Evolutionary conservation across 2,888 invertebrate genomes (phyloP).

Genomic region (Callyntrura sp.): DNA sequence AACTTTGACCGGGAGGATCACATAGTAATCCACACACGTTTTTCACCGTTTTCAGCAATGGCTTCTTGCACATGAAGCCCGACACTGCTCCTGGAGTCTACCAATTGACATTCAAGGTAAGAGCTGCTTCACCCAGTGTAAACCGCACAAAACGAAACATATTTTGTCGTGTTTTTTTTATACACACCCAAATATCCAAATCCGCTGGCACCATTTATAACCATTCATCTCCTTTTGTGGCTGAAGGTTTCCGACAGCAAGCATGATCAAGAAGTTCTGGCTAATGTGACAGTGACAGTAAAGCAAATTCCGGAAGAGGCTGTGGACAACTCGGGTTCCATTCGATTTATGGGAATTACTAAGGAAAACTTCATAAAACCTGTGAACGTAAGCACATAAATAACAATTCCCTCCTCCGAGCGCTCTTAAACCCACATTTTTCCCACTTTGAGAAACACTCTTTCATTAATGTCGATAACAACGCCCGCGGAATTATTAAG

Average conservation of each 20-base stretch:
- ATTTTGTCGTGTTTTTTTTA: too few relatives aligned
- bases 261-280: conserved; percentile 88
- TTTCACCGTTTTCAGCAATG: conserved; percentile 92
- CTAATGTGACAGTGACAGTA: conserved; percentile 94
- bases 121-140: background rate
- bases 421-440: too few relatives aligned
- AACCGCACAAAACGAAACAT: too few relatives aligned
- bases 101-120: conserved; percentile 88
- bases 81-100: conserved; percentile 90
- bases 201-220: too few relatives aligned
- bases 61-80: conserved; percentile 93
- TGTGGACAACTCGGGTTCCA: conserved; percentile 96
- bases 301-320: conserved; percentile 96
- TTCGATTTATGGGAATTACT: conserved; percentile 92
- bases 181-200: too few relatives aligned
- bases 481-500: too few relatives aligned
- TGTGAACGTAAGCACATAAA: conserved; percentile 70
- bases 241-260: conserved; percentile 85
- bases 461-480: too few relatives aligned
- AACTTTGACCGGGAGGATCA: conserved; percentile 94
- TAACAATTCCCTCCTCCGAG: too few relatives aligned
- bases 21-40: conserved; percentile 87
- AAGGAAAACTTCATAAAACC: conserved; percentile 93
- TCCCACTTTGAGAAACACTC: too few relatives aligned
- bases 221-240: too few relatives aligned